A percentile compares a stretch with the other conserved stretches of the same genome.
These are phyloP conservation scores for Caenorhabditis zanzibari DNA, from an alignment of 2,888 invertebrate genomes.

Conservation along the genomic window DNA sequence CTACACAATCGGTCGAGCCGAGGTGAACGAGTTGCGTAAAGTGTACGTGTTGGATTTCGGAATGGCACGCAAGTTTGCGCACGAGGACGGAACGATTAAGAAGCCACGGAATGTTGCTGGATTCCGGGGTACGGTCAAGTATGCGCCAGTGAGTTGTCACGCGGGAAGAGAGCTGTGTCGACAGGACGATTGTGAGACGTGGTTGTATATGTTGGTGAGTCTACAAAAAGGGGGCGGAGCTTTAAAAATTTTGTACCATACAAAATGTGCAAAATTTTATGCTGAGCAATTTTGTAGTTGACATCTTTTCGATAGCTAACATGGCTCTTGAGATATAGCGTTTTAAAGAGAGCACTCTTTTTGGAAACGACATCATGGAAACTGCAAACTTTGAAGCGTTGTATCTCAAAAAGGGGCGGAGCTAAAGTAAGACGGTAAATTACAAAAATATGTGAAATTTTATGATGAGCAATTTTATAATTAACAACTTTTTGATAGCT, in stretches of 20 bases:
- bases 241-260: too few species aligned
- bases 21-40: conserved; percentile 77
- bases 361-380: too few species aligned
- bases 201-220: conserved; percentile 77
- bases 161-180: conserved; percentile 74
- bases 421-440: too few species aligned
- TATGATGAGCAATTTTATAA: background rate
- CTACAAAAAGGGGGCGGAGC: too few species aligned
- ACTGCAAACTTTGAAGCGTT: too few species aligned
- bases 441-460: too few species aligned
- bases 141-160: conserved; percentile 79
- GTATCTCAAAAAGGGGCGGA: too few species aligned
- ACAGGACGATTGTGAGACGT: conserved; percentile 77
- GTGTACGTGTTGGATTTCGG: conserved; percentile 81
- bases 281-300: too few species aligned
- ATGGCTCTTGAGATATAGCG: too few species aligned
- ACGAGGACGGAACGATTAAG: conserved; percentile 77
- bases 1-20: conserved; percentile 78
- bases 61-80: conserved; percentile 78
- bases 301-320: too few species aligned
- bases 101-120: conserved; percentile 77
- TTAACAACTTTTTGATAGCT: background rate
- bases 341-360: too few species aligned
- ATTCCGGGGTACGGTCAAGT: conserved; percentile 77
- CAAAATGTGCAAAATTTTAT: too few species aligned